Conservation (phyloP, 2,797 vertebrate species). For the Sebastes vulpes region DNA sequence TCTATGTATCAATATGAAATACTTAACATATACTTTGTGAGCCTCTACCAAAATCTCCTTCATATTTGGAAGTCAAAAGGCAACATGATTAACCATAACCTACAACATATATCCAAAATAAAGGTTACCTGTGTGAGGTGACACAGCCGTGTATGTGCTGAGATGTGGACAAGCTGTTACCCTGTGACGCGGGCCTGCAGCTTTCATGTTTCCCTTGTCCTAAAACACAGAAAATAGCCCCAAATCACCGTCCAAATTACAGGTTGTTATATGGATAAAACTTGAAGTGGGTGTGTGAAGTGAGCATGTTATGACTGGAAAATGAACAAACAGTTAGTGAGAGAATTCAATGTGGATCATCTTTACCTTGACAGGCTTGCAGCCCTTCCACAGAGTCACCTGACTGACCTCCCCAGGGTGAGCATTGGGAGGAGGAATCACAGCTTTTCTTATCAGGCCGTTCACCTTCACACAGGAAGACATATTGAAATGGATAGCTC, state of each 20-base stretch:
- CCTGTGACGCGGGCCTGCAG: background rate
- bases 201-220: conserved; percentile 35
- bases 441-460: conserved; percentile 38
- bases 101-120: background rate
- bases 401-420: conserved; percentile 48
- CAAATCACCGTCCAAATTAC: background rate
- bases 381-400: conserved; percentile 60
- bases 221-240: conserved; percentile 44
- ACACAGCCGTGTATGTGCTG: background rate
- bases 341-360: background rate
- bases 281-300: background rate
- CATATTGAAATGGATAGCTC: background rate
- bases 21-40: background rate
- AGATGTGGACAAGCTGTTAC: background rate
- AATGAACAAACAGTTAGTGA: background rate
- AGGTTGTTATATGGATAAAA: background rate
- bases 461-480: conserved; percentile 41
- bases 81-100: background rate
- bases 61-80: background rate
- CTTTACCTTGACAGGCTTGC: conserved; percentile 60
- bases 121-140: conserved; percentile 46
- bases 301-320: no score
- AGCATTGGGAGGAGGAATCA: conserved; percentile 47
- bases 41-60: background rate
- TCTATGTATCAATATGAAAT: background rate